Percentiles rank a stretch among this genome's conserved stretches.
Conservation (phyloP, 1,140 invertebrate species). For the Ectropis grisescens region DNA sequence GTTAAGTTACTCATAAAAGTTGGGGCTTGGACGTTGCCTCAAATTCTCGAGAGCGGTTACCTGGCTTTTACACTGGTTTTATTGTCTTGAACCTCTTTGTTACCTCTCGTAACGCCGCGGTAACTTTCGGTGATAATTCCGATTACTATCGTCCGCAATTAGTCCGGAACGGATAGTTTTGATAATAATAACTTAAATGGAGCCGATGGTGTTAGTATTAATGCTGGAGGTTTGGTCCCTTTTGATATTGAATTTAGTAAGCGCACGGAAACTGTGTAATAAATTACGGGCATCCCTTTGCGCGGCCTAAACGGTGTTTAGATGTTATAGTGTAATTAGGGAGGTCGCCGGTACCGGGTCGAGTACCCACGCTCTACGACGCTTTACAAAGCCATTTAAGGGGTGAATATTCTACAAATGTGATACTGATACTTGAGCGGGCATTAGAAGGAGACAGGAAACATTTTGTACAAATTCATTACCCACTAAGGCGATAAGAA, state of each 20-base stretch:
- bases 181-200: constrained; percentile 47
- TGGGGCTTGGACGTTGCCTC: constrained; percentile 11
- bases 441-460: no score
- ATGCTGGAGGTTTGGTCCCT: constrained; percentile 26
- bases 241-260: constrained; percentile 49
- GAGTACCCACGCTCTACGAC: constrained; percentile 5
- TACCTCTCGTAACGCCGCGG: constrained; percentile 57
- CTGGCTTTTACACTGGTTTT: constrained; percentile 64
- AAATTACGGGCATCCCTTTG: constrained; percentile 31
- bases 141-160: no score
- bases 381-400: constrained; percentile 2
- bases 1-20: constrained; percentile 51
- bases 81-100: constrained; percentile 54
- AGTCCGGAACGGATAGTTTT: constrained; percentile 34
- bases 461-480: no score
- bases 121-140: constrained; percentile 24
- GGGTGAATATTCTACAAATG: constrained; percentile 14
- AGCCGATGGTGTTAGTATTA: constrained; percentile 35
- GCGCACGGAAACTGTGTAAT: constrained; percentile 32
- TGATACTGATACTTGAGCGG: constrained; percentile 14
- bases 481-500: no score
- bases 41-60: constrained; percentile 32
- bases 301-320: constrained; percentile 19
- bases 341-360: constrained; percentile 13
- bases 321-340: constrained; percentile 27